Percentiles rank a stretch among this genome's conserved stretches.
Evolutionary conservation across 2,888 invertebrate species (phyloP).

Genomic region (Caenorhabditis parvicauda): DNA sequence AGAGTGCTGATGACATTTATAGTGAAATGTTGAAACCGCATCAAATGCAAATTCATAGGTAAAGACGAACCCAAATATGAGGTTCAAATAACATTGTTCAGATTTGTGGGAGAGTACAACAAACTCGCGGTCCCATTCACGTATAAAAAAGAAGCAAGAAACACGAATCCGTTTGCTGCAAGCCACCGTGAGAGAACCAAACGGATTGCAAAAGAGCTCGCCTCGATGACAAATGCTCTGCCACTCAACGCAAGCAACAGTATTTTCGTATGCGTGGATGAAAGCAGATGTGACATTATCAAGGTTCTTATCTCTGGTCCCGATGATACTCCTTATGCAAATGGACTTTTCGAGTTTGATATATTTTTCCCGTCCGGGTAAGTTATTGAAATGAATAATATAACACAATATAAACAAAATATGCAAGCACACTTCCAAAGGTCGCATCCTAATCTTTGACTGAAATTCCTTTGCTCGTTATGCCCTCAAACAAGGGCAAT

Average conservation of each 20-base stretch:
- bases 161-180: conserved; percentile 58
- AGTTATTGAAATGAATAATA: neutral
- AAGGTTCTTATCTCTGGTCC: conserved; percentile 60
- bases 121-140: conserved; percentile 49
- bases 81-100: conserved; percentile 18
- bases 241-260: conserved; percentile 56
- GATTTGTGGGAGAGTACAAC: conserved; percentile 54
- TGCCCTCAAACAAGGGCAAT: too few relatives aligned
- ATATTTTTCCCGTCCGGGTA: conserved; percentile 59
- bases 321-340: conserved; percentile 71
- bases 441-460: too few relatives aligned
- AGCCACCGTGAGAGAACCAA: conserved; percentile 50
- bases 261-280: conserved; percentile 62
- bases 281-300: conserved; percentile 57
- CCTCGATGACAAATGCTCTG: conserved; percentile 56
- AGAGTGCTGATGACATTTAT: too few relatives aligned
- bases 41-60: conserved; percentile 35
- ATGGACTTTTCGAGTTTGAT: conserved; percentile 66
- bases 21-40: too few relatives aligned
- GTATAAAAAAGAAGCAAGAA: conserved; percentile 59
- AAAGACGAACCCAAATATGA: too few relatives aligned
- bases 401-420: conserved; percentile 1
- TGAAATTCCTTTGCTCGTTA: too few relatives aligned
- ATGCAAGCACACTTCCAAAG: neutral
- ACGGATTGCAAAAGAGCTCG: conserved; percentile 52